Conservation (phyloP, 2,113 vertebrate species). For the Andinoacara biseriatus region DNA sequence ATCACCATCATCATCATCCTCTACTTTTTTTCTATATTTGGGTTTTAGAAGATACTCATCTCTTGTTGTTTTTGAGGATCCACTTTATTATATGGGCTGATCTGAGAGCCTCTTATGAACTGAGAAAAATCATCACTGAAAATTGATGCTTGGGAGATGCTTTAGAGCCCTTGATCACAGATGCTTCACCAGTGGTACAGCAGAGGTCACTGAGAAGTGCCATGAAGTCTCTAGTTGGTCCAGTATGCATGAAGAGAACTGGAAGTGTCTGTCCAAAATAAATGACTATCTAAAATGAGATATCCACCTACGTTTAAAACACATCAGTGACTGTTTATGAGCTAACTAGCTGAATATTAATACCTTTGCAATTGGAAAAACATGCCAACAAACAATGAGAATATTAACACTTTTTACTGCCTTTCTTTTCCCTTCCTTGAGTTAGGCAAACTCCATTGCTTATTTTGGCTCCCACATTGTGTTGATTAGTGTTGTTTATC, state of each 20-base stretch:
- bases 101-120: constrained; percentile 53
- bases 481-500: neutral
- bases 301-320: neutral
- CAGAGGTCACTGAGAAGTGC: constrained; percentile 16
- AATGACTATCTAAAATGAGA: neutral
- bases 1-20: neutral
- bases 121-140: constrained; percentile 43
- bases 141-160: constrained; percentile 47
- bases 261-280: neutral
- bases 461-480: neutral
- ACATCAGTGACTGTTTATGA: neutral
- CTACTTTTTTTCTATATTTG: neutral
- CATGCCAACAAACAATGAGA: neutral
- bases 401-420: neutral
- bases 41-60: constrained; percentile 38
- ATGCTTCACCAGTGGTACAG: constrained; percentile 4
- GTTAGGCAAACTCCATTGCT: neutral
- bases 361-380: neutral
- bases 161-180: constrained; percentile 47
- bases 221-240: constrained; percentile 5
- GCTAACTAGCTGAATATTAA: neutral
- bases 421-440: neutral
- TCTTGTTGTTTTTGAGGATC: constrained; percentile 39
- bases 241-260: neutral
- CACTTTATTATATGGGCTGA: constrained; percentile 62